phyloP scores from a whole-genome alignment of 2,888 invertebrate genomes.

The Rhingia campestris region DNA sequence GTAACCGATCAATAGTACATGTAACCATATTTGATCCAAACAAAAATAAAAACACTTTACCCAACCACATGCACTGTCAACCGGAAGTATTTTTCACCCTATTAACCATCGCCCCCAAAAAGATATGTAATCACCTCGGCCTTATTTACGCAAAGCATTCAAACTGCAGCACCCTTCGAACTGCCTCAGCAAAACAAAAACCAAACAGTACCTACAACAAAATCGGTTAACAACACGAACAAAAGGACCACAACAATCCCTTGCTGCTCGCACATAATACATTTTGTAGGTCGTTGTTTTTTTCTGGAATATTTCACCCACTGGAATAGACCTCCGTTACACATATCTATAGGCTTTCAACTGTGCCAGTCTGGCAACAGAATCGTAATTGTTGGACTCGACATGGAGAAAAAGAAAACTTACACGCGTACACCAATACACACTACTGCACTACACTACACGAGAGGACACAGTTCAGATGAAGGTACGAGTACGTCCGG shows the following conservation, averaged over 20 bases:
- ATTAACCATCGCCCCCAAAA: constrained; percentile 6
- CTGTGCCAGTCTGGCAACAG: constrained; percentile 43
- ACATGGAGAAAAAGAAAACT: constrained; percentile 48
- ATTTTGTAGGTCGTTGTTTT: constrained; percentile 20
- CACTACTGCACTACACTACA: neutral
- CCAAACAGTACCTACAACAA: constrained; percentile 12
- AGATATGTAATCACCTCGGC: constrained; percentile 21
- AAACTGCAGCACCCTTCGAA: constrained; percentile 19
- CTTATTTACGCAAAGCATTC: constrained; percentile 36
- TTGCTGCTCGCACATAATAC: neutral
- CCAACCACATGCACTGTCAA: constrained; percentile 31
- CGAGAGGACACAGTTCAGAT: constrained; percentile 18
- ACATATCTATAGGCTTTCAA: constrained; percentile 21
- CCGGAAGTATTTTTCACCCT: constrained; percentile 42
- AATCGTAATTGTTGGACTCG: constrained; percentile 45
- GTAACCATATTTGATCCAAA: constrained; percentile 17
- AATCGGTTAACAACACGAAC: constrained; percentile 13
- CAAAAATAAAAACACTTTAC: constrained; percentile 15
- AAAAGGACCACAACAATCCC: constrained; percentile 40
- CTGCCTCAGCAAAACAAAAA: constrained; percentile 15
- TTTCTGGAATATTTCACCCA: constrained; percentile 41
- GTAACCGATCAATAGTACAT: constrained; percentile 7
- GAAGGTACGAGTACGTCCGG: constrained; percentile 23
- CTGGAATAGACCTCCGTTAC: constrained; percentile 7
- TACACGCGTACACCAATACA: constrained; percentile 28